Evolutionary conservation across 2,113 vertebrate genomes (phyloP).

Genomic region (Collichthys lucidus): DNA sequence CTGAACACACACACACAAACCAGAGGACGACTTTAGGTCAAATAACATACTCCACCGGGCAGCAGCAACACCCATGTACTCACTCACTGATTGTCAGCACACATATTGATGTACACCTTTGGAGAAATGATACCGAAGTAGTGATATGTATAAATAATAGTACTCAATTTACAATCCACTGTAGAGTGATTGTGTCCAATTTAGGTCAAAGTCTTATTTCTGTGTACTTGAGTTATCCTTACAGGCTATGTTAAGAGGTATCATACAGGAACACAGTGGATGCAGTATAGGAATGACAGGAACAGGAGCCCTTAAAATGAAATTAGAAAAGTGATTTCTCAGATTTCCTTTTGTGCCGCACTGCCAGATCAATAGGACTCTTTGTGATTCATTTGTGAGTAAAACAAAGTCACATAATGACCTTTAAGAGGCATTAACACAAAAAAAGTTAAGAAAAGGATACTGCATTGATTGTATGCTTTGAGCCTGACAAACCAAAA

Average conservation of each 20-base stretch:
- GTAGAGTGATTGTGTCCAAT: slow-evolving; percentile 7
- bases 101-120: slow-evolving; percentile 64
- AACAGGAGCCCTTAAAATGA: slow-evolving; percentile 59
- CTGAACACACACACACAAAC: slow-evolving; percentile 10
- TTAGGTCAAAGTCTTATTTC: slow-evolving; percentile 9
- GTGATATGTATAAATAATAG: slow-evolving; percentile 44
- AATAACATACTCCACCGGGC: slow-evolving; percentile 22
- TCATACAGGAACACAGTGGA: slow-evolving; percentile 1
- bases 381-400: slow-evolving; percentile 57
- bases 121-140: slow-evolving; percentile 48
- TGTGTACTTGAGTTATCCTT: not conserved
- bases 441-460: not conserved
- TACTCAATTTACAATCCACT: not conserved
- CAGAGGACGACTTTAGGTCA: slow-evolving; percentile 49
- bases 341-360: slow-evolving; percentile 21
- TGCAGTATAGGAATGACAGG: slow-evolving; percentile 7
- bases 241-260: not conserved
- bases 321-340: not conserved
- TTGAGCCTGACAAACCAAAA: not conserved
- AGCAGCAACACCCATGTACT: not conserved
- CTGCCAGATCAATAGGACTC: slow-evolving; percentile 2
- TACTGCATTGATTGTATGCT: not conserved
- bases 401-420: not conserved
- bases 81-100: slow-evolving; percentile 78
- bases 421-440: not conserved